Conservation (phyloP, 2,888 invertebrate genomes). For the Pterobdella sp. region DNA sequence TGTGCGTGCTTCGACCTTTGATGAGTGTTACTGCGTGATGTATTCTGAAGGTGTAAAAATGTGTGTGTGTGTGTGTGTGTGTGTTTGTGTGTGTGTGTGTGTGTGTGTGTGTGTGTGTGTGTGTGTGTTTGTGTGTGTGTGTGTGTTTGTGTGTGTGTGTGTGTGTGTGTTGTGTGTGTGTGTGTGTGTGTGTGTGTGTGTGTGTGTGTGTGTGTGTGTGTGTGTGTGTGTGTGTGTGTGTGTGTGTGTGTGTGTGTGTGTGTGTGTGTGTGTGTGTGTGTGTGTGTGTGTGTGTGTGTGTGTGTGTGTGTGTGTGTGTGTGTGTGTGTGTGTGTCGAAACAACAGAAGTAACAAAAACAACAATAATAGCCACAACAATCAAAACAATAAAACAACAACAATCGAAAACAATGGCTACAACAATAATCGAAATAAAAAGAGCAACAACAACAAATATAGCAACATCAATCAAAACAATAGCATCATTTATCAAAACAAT, state of each 20-base stretch:
- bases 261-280: background rate
- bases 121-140: background rate
- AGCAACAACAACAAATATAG: background rate
- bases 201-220: background rate
- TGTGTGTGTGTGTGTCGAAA: slow-evolving; percentile 1
- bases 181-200: background rate
- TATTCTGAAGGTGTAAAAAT: background rate
- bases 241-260: slow-evolving; percentile 24
- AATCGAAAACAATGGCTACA: slow-evolving; percentile 6
- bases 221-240: slow-evolving; percentile 9
- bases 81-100: background rate
- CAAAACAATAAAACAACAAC: background rate
- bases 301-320: background rate
- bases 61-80: background rate
- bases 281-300: slow-evolving; percentile 5
- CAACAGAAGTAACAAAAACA: background rate
- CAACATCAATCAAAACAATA: background rate
- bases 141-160: slow-evolving; percentile 2
- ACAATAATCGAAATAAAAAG: background rate
- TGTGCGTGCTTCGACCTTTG: background rate
- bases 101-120: background rate
- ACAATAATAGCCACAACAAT: background rate
- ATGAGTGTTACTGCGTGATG: background rate
- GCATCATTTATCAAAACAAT: background rate
- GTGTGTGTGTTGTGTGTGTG: background rate